Evolutionary conservation across 2,888 invertebrate genomes (phyloP), one percentile per base, ranked within the genome.

Genomic region (Lamproptera curius): DNA sequence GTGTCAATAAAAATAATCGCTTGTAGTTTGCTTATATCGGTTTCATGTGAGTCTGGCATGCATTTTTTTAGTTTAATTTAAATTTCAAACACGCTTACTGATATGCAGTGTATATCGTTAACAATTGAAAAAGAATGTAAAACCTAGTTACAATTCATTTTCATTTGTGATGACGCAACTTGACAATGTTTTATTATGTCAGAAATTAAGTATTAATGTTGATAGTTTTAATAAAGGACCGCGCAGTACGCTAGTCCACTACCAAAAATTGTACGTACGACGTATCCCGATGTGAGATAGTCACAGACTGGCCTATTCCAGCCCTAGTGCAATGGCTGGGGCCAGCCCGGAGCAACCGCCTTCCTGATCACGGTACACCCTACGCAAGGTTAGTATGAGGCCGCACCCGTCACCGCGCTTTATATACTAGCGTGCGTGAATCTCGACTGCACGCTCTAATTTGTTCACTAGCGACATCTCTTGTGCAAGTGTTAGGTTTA

Each of bases 341-440:
- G 89, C 91, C 91, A 71, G 72, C 77, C 89, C 75, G 89, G 87
- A 85, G 90, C 89, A 90, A 89, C 89, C 89, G 89, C 90, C 90
- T 89, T 73, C 78, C 1, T 91, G 92, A 92, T 93, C 92, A 89
- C 90, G 90, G 90, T 91, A 79, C 82, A 89, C 91, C 90, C 92
- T 91, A 84, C 91, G 92, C 91, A 90, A 92, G 92, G 92, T 92
- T 92, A 92, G 92, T 90, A 88, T 88, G 78, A 11, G 36, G 1
- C 0, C 0, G 0, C 0, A 0, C 1, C 1, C 4, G 1, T 14
- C 2, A n/a, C 39, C 23, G 2, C 14, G 23, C 46, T 55, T 62
- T 78, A 64, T 79, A 72, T 73, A 69, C 50, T 2, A 16, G 11
- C 9, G 23, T 15, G 31, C 31, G 54, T 58, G 56, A 65, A 75